phyloP scores from a whole-genome alignment of 2,888 invertebrate species.

The Acanthoscelides obtectus region DNA sequence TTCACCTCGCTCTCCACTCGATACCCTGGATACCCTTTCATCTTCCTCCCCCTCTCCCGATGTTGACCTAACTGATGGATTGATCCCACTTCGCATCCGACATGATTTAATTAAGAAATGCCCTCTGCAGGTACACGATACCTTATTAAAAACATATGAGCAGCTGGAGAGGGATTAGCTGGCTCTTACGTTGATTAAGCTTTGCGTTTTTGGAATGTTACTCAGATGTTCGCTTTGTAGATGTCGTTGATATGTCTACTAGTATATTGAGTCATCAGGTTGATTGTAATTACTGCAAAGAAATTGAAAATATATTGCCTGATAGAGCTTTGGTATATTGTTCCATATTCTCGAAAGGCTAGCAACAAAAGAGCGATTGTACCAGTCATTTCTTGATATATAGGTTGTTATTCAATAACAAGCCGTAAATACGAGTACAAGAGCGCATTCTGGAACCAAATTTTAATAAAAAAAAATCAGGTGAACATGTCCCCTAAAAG shows the following conservation, averaged over 20 bases:
- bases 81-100: conserved; percentile 16
- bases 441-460: too few species aligned
- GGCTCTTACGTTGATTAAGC: neutral
- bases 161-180: neutral
- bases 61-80: conserved; percentile 31
- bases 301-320: too few species aligned
- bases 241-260: neutral
- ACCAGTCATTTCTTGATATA: too few species aligned
- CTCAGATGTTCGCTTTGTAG: neutral
- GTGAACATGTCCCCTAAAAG: too few species aligned
- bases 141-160: neutral
- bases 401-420: too few species aligned
- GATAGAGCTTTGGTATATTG: too few species aligned
- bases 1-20: conserved; percentile 18
- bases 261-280: too few species aligned
- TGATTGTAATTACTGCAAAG: too few species aligned
- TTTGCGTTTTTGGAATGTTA: neutral
- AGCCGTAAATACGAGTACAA: too few species aligned
- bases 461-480: too few species aligned
- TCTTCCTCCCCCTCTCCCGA: conserved; percentile 17
- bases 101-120: neutral
- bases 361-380: too few species aligned
- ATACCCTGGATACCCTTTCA: conserved; percentile 23
- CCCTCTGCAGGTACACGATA: neutral
- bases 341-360: too few species aligned